Evolutionary conservation across 2,888 invertebrate species (phyloP).

Genomic region (Lasioglossum figueresi): DNA sequence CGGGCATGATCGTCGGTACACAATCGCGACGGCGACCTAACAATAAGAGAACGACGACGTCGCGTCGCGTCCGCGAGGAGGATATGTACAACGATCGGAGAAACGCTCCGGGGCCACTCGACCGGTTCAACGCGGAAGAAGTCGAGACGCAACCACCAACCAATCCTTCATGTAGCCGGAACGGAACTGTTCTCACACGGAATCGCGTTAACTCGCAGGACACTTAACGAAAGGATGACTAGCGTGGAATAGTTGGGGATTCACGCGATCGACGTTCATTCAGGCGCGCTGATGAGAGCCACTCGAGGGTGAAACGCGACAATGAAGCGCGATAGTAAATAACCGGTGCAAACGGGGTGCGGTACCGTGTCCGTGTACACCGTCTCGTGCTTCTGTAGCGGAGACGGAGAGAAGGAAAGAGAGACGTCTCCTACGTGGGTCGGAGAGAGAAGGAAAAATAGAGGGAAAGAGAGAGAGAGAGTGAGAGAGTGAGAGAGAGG

Average conservation of each 20-base stretch:
- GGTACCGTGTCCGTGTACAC: slow-evolving; percentile 29
- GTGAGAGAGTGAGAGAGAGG: slow-evolving; percentile 10
- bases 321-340: slow-evolving; percentile 38
- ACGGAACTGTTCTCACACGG: background rate
- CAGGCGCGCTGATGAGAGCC: slow-evolving; percentile 19
- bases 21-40: background rate
- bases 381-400: slow-evolving; percentile 4
- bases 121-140: slow-evolving; percentile 4
- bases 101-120: slow-evolving; percentile 7
- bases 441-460: slow-evolving; percentile 22
- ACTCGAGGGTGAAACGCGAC: slow-evolving; percentile 42
- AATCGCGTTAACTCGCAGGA: background rate
- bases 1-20: background rate
- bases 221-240: background rate
- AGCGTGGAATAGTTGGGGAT: background rate
- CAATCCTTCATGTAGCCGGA: background rate
- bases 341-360: slow-evolving; percentile 40
- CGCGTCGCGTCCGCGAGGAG: background rate
- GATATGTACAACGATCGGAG: background rate
- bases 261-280: slow-evolving; percentile 28
- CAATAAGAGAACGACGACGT: background rate
- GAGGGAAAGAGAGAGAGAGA: slow-evolving; percentile 6
- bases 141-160: background rate
- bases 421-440: background rate
- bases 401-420: slow-evolving; percentile 25